Evolutionary conservation across 2,113 vertebrate genomes (phyloP).

Genomic region (Rhabdornis inornatus): DNA sequence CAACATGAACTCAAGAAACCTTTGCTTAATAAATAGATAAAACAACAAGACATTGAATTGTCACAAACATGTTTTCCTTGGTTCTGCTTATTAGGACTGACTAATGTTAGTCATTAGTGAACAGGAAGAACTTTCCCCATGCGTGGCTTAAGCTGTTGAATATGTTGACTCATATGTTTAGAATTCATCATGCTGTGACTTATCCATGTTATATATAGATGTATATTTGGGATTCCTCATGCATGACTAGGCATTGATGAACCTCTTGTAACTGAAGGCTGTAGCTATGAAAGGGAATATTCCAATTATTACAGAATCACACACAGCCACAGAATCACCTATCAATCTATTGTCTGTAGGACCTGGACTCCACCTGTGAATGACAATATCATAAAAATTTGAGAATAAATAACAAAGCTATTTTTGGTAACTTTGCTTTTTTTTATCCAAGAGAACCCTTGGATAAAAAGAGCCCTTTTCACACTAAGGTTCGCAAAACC

Average conservation of each 20-base stretch:
- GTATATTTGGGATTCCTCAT: neutral
- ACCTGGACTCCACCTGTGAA: neutral
- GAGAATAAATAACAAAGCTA: neutral
- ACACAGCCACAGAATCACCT: neutral
- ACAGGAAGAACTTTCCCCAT: constrained; percentile 5
- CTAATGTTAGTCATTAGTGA: neutral
- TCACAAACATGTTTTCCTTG: neutral
- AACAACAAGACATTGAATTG: neutral
- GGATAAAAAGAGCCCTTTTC: neutral
- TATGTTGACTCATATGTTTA: constrained; percentile 45
- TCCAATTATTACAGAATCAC: neutral
- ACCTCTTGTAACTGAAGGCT: neutral
- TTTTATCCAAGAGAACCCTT: neutral
- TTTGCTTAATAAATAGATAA: neutral
- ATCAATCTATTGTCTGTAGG: neutral
- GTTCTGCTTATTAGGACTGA: neutral
- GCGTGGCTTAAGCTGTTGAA: neutral
- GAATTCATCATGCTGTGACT: neutral
- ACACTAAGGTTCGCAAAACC: neutral
- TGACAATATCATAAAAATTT: neutral
- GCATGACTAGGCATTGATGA: neutral
- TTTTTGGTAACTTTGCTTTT: neutral
- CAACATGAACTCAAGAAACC: neutral
- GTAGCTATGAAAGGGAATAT: neutral
- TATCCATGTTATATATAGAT: neutral